Percentiles rank a stretch among this genome's conserved stretches.
phyloP scores from a whole-genome alignment of 1,140 invertebrate genomes.

The Harlomillsia oculata region DNA sequence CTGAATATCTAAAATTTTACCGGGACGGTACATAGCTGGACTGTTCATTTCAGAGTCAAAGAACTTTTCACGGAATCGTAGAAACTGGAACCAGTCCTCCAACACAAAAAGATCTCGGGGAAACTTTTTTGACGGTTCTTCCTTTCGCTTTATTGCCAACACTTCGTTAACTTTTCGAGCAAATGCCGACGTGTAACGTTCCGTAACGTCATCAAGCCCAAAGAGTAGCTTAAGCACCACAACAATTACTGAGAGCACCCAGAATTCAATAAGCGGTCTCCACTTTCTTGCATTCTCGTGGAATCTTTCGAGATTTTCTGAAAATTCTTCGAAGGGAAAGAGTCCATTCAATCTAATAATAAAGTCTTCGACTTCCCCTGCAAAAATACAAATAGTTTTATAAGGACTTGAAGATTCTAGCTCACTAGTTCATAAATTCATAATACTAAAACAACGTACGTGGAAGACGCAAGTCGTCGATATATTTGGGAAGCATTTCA shows the following conservation, averaged over 20 bases:
- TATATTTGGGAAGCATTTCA: conserved; percentile 25
- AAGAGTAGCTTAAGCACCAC: conserved; percentile 53
- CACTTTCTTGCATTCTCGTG: conserved; percentile 37
- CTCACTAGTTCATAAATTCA: no score
- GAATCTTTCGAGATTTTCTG: conserved; percentile 37
- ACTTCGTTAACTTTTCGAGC: conserved; percentile 43
- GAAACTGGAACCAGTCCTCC: conserved; percentile 52
- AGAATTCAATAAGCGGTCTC: conserved; percentile 43
- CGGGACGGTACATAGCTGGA: conserved; percentile 7
- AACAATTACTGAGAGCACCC: conserved; percentile 53
- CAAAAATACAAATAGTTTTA: background rate
- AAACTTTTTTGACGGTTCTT: background rate
- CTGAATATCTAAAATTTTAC: background rate
- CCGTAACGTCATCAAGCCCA: conserved; percentile 53
- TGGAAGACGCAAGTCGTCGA: conserved; percentile 22
- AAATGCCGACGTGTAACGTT: conserved; percentile 48
- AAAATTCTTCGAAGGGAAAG: conserved; percentile 45
- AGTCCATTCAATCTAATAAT: conserved; percentile 28
- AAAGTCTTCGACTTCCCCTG: conserved; percentile 24
- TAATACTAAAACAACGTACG: conserved; percentile 3
- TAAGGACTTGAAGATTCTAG: background rate
- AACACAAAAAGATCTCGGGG: conserved; percentile 48
- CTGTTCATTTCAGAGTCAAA: conserved; percentile 35
- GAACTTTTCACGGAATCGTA: conserved; percentile 49
- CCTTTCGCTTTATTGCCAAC: background rate